A percentile compares a stretch with the other conserved stretches of the same genome.
Conservation (phyloP, 2,113 vertebrate genomes). For the Amphilophus citrinellus region DNA sequence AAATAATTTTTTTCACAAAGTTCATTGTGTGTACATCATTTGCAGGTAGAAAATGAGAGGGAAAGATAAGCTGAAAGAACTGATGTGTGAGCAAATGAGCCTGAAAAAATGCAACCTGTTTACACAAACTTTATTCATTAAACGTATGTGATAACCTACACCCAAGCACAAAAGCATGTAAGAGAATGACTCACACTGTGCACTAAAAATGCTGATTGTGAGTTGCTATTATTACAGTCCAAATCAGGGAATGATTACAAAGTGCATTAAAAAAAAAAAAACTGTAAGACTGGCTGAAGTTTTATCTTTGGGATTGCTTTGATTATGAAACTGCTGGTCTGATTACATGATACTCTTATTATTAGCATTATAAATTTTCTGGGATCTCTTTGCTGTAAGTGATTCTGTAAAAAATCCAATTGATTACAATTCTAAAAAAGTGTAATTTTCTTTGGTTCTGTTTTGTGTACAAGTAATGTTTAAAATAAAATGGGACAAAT, state of each 20-base stretch:
- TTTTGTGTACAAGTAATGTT: not conserved
- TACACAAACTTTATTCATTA: not conserved
- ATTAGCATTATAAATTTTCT: not conserved
- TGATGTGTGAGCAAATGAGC: not conserved
- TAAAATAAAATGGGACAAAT: not conserved
- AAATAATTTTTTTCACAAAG: too few relatives aligned
- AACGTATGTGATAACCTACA: not conserved
- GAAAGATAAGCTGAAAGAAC: not conserved
- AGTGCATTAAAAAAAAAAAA: not conserved
- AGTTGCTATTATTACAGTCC: slow-evolving; percentile 18
- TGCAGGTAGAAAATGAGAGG: slow-evolving; percentile 9
- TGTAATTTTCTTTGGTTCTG: not conserved
- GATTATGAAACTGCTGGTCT: slow-evolving; percentile 9
- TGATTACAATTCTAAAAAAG: not conserved
- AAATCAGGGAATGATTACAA: slow-evolving; percentile 38
- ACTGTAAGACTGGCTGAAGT: not conserved
- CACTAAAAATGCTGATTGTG: not conserved
- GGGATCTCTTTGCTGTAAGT: not conserved
- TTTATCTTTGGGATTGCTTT: not conserved
- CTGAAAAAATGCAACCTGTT: not conserved
- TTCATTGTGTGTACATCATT: too few relatives aligned
- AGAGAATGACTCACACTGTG: not conserved
- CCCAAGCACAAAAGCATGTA: not conserved
- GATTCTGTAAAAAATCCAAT: not conserved
- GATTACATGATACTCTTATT: not conserved